Evolutionary conservation across 1,140 invertebrate species (phyloP).

Genomic region (Battus philenor): DNA sequence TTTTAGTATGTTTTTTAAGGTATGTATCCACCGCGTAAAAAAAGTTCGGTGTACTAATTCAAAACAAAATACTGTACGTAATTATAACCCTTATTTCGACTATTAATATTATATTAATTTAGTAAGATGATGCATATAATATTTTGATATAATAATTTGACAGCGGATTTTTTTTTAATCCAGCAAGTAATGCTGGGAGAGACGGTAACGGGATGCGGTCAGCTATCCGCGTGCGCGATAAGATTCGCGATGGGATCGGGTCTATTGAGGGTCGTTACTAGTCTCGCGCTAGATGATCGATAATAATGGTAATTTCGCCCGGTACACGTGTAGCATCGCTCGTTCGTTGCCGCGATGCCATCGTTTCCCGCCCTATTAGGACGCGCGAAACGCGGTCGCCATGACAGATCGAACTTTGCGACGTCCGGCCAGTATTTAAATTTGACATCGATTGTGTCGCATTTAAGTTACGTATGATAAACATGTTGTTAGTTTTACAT

Average conservation of each 20-base stretch:
- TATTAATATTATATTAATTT: too few relatives aligned
- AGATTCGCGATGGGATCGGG: slow-evolving; percentile 36
- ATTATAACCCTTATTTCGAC: too few relatives aligned
- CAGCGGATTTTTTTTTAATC: too few relatives aligned
- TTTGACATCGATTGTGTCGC: background rate
- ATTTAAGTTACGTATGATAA: background rate
- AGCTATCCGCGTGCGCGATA: slow-evolving; percentile 27
- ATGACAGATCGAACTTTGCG: slow-evolving; percentile 11
- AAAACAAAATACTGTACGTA: background rate
- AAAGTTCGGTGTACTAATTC: background rate
- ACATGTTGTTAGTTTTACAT: background rate
- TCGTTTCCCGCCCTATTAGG: slow-evolving; percentile 54
- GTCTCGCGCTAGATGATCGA: slow-evolving; percentile 61
- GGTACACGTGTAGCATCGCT: slow-evolving; percentile 61
- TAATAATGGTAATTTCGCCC: slow-evolving; percentile 69
- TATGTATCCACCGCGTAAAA: too few relatives aligned
- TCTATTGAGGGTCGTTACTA: slow-evolving; percentile 63
- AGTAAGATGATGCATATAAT: too few relatives aligned
- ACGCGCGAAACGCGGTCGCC: slow-evolving; percentile 30
- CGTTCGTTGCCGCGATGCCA: slow-evolving; percentile 36
- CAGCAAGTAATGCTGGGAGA: background rate
- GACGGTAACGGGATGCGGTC: slow-evolving; percentile 30
- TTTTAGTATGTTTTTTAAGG: too few relatives aligned
- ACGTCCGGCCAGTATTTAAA: slow-evolving; percentile 7
- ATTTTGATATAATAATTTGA: too few relatives aligned